Conservation (phyloP, 1,140 invertebrate species). For the Cotesia chilonis region DNA sequence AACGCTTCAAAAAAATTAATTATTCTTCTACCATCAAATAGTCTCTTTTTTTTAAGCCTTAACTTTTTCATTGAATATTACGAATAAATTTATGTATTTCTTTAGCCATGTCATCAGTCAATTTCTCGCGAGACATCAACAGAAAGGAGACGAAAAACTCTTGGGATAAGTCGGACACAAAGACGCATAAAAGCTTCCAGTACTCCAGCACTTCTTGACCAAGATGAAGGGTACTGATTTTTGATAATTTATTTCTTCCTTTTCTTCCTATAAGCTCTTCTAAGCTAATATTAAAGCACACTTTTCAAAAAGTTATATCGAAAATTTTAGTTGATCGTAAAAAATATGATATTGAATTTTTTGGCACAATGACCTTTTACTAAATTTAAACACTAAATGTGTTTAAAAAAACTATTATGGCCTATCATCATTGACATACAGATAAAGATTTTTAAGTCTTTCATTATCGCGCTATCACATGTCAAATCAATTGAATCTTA, state of each 20-base stretch:
- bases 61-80: conserved; percentile 20
- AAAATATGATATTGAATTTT: too few species aligned
- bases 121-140: conserved; percentile 44
- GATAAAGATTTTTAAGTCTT: neutral
- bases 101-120: conserved; percentile 59
- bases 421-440: too few species aligned
- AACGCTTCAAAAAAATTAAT: too few species aligned
- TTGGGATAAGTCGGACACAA: conserved; percentile 59
- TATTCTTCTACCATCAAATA: neutral
- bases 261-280: too few species aligned
- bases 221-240: conserved; percentile 58
- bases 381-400: too few species aligned
- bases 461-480: neutral
- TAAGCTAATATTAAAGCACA: neutral
- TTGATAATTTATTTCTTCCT: neutral
- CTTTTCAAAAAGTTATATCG: neutral
- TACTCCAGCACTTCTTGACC: conserved; percentile 66
- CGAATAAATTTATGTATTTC: conserved; percentile 41
- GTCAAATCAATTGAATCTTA: too few species aligned
- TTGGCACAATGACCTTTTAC: too few species aligned
- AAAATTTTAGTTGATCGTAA: too few species aligned
- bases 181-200: conserved; percentile 67
- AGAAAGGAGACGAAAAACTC: conserved; percentile 59
- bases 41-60: neutral
- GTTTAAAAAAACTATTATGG: too few species aligned